phyloP scores from a whole-genome alignment of 2,888 invertebrate genomes.

The Agonopterix alstromeriana region DNA sequence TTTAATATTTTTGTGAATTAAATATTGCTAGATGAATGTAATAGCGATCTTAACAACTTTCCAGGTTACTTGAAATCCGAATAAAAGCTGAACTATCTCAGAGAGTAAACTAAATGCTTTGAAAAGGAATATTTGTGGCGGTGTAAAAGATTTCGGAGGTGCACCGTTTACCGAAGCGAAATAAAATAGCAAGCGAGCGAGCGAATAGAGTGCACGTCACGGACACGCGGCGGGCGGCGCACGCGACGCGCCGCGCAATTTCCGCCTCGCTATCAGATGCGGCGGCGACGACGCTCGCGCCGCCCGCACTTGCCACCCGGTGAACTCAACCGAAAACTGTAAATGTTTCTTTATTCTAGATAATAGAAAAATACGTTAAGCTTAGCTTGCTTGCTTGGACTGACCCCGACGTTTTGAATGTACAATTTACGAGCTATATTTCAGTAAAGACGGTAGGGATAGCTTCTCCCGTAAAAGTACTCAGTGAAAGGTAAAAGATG shows the following conservation, averaged over 20 bases:
- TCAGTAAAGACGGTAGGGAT: not conserved
- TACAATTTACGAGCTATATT: constrained; percentile 1
- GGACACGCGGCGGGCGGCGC: constrained; percentile 56
- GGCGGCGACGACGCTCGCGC: constrained; percentile 36
- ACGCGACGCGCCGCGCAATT: constrained; percentile 67
- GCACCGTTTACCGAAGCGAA: constrained; percentile 42
- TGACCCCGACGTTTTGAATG: constrained; percentile 1
- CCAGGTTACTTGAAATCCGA: not conserved
- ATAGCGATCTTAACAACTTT: no score
- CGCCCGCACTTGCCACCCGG: constrained; percentile 19
- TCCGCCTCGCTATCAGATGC: constrained; percentile 66
- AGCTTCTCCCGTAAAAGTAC: not conserved
- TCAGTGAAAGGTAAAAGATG: no score
- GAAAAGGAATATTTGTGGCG: constrained; percentile 16
- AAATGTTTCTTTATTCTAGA: constrained; percentile 23
- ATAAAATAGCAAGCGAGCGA: constrained; percentile 50
- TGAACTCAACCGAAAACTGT: constrained; percentile 41
- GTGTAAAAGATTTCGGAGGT: constrained; percentile 24
- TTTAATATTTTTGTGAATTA: no score
- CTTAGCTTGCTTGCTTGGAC: not conserved
- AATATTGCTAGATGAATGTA: no score
- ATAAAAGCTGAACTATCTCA: not conserved
- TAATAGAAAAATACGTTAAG: constrained; percentile 22
- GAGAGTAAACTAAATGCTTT: constrained; percentile 16
- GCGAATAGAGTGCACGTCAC: constrained; percentile 58